Base-by-base conservation (phyloP, 2,113 vertebrate species). In the Grus americana region DNA sequence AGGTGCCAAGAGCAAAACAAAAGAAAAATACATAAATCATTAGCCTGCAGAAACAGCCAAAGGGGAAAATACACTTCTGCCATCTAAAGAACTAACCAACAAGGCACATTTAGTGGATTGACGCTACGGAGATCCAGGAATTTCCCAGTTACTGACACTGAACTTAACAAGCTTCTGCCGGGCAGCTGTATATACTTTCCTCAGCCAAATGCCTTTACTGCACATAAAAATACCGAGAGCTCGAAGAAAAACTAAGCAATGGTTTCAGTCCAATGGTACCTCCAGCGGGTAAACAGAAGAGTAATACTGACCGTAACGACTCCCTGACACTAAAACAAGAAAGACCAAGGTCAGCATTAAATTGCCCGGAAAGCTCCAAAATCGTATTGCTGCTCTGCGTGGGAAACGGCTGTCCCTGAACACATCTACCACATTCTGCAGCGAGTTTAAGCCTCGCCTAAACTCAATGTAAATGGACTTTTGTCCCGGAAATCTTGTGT, bases 91-190 rank as follows among this genome's bases (percentile, higher is more conserved):
- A 71, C 46, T 86, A 93, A 75, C 79, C 70, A 46, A 78, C 34
- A 50, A 95, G 38, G 15, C 52, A 88, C 81, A 52, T 68, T 80
- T 78, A 72, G 23, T n/a, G 62, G 36, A 78, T 76, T 93, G 75
- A 81, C 3, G 1, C 74, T 81, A 44, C 47, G 50, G 84, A 88
- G 74, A 95, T 80, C 82, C 89, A 96, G 49, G 81, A 82, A 81
- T 66, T 91, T 95, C 93, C 86, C 93, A 83, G 65, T 81, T 96
- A 87, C 50, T 95, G 92, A 92, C 92, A 76, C 44, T 30, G 36
- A 42, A 55, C 32, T 55, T 46, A 72, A 76, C 18, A 70, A 29
- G 34, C 78, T 90, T 55, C 84, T 52, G 54, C 65, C 1, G 4
- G 85, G 73, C 71, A 83, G 78, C 81, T 76, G 21, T 10, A 46